Base-by-base conservation (phyloP, 1,140 invertebrate species). In the Drosophila ficusphila region DNA sequence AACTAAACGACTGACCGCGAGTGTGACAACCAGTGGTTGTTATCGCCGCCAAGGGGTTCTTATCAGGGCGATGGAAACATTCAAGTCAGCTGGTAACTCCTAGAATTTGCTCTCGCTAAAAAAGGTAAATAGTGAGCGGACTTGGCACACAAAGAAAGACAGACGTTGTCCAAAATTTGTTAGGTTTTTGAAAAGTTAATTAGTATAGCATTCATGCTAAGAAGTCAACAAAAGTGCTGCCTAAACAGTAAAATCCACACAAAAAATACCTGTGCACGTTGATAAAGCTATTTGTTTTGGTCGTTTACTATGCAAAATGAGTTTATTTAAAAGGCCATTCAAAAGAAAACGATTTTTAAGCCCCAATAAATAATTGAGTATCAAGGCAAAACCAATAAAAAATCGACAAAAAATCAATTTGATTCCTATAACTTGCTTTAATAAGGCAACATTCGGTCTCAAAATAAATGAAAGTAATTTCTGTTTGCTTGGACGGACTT, bases 1-100 rank as follows among this genome's bases (percentile, higher is more conserved):
- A 12, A 5, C 1, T 16, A 29, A 8, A 14, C 16, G 9, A 21
- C 27, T 29, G 12, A 11, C 9, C 42, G 44, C 31, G 44, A 33
- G 44, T 60, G 72, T 56, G 23, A 34, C 29, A 25, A 18, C 11
- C 27, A 25, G 29, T 48, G 52, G 41, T 18, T 48, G 34, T 57
- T 62, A 64, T 64, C 56, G 62, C n/a, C 33, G 47, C 16, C 0
- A 53, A 53, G 25, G 23, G 8, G 14, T 9, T 21, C 19, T 38
- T 58, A 64, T 64, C 58, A 38, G 65, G 29, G 27, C 21, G 6
- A 54, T 54, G 51, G 38, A 42, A 47, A 64, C 65, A 58, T 12
- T 49, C 38, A 44, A 39, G 42, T 23, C 23, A 29, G 60, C 60
- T 46, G 60, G 60, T 29, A 21, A 27, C 16, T 36, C 21, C 19